Conservation (phyloP, 2,888 invertebrate species). For the Acronicta aceris region DNA sequence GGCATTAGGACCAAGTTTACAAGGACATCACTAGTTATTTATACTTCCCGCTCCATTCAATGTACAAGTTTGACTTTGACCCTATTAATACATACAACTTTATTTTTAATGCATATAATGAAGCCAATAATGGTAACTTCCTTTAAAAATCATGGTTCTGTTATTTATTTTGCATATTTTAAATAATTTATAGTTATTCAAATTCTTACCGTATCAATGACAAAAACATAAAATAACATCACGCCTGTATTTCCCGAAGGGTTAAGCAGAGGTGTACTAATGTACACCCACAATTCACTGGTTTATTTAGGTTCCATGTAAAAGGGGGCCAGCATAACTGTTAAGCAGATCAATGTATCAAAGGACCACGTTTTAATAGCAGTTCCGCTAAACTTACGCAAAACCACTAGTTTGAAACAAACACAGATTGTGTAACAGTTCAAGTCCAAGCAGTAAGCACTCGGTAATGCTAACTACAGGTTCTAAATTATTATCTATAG, state of each 20-base stretch:
- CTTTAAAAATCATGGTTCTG: neutral
- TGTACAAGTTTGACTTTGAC: slow-evolving; percentile 21
- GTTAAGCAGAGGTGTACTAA: no score
- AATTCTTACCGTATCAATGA: neutral
- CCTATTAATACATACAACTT: neutral
- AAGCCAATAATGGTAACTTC: neutral
- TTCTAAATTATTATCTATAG: no score
- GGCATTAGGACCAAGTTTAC: slow-evolving; percentile 10
- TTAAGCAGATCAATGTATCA: no score
- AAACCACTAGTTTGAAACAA: slow-evolving; percentile 24
- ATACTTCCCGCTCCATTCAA: slow-evolving; percentile 11
- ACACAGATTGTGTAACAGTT: slow-evolving; percentile 5
- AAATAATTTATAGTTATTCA: neutral
- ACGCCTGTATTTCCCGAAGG: no score
- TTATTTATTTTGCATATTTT: neutral
- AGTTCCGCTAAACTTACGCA: no score
- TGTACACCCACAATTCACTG: no score
- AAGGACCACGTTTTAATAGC: no score
- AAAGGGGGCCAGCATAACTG: no score
- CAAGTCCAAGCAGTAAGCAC: no score
- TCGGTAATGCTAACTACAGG: no score
- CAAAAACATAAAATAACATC: no score
- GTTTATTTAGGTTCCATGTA: no score
- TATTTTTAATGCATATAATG: neutral
- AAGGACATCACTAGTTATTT: slow-evolving; percentile 13